Base-by-base conservation (phyloP, 2,797 vertebrate genomes). In the Anguilla megastoma region DNA sequence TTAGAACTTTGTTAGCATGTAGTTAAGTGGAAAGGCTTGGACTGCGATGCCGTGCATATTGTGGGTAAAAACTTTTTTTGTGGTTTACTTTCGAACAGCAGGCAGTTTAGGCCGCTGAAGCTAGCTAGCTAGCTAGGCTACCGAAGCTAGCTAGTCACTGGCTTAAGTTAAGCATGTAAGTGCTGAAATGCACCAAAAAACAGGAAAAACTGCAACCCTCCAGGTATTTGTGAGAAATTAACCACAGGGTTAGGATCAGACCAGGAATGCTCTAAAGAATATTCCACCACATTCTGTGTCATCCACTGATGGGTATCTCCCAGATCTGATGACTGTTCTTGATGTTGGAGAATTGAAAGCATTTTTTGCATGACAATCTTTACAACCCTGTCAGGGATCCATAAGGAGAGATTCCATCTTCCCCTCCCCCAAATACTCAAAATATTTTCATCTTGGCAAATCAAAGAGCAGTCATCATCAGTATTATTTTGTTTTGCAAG, bases 21-120 rank as follows among this genome's bases (percentile, higher is more conserved):
- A 24, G 50, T 41, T 87, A 27, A 52, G 21, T 45, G 79, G 76
- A 80, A 33, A 63, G 2, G 50, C 82, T 52, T 24, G 83, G 87
- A 76, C 82, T 74, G 83, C 14, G 66, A 85, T 56, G 82, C 80
- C 80, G 41, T 85, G 63, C 33, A 50, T 66, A 85, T 58, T 66
- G 50, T 12, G 45, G 56, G 63, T n/a, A 27, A 27, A 6, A n/a
- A 27, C 27, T 14, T 9, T 69, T 69, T 69, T 24, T n/a, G n/a
- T 69, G 63, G 16, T 58, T 58, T 58, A 16, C 56, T 58, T 69
- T 69, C n/a, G 8, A n/a, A 9, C 9, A n/a, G 1, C n/a, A n/a
- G 24, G 0, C n/a, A 27, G 63, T 69, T 58, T 69, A 27, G 63
- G 63, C 63, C 8, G n/a, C n/a, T 10, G 9, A 69, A 69, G 63